Evolutionary conservation across 2,113 vertebrate genomes (phyloP).

Genomic region (Papio anubis): DNA sequence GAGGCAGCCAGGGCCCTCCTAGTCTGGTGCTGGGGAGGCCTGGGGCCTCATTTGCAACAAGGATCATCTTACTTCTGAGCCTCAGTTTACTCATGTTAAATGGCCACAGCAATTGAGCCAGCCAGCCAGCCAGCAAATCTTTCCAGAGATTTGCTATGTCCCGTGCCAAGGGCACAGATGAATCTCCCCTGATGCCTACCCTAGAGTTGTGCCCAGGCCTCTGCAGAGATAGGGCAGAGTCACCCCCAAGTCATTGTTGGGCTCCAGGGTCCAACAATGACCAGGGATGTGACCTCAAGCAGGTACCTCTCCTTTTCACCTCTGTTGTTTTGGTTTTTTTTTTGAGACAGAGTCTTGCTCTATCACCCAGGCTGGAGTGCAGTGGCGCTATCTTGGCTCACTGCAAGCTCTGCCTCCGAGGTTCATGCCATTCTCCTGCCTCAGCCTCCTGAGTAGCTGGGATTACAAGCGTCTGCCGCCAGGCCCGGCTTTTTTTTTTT

Average conservation of each 20-base stretch:
- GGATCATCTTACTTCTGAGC: not conserved
- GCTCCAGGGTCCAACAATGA: not conserved
- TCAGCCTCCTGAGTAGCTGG: too few species aligned
- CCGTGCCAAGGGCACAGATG: too few species aligned
- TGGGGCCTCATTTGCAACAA: not conserved
- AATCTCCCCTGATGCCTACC: too few species aligned
- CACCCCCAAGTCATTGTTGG: not conserved
- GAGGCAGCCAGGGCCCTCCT: too few species aligned
- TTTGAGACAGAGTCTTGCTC: too few species aligned
- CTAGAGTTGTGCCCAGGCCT: not conserved
- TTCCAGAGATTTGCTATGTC: not conserved
- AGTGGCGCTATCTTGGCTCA: too few species aligned
- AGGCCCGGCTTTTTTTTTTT: too few species aligned
- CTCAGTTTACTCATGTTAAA: not conserved
- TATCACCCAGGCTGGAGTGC: too few species aligned
- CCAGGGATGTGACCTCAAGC: not conserved
- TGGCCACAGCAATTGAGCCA: not conserved
- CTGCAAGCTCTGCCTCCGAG: too few species aligned
- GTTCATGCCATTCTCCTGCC: too few species aligned
- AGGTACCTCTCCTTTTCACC: not conserved
- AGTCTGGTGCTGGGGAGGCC: too few species aligned
- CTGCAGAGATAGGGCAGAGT: not conserved
- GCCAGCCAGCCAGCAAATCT: not conserved
- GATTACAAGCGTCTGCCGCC: too few species aligned
- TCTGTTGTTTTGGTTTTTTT: not conserved